Conservation (phyloP, 2,113 vertebrate species). For the Dolichotis patagonum region DNA sequence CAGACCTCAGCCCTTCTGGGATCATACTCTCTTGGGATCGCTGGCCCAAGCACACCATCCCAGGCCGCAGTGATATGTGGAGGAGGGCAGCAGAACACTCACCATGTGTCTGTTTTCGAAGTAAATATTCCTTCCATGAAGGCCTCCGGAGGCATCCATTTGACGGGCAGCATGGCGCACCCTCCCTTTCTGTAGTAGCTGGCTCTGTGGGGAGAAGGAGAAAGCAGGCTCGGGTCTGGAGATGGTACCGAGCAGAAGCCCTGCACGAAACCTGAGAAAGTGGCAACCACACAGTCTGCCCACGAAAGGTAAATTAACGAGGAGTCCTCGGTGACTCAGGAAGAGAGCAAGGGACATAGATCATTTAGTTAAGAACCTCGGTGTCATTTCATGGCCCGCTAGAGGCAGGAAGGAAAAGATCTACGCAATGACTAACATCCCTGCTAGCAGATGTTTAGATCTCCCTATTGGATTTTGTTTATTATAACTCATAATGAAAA, state of each 20-base stretch:
- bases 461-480: constrained; percentile 42
- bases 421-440: neutral
- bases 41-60: neutral
- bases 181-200: constrained; percentile 99
- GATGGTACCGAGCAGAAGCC: neutral
- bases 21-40: neutral
- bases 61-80: neutral
- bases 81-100: constrained; percentile 52
- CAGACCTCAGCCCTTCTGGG: neutral
- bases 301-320: neutral
- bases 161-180: constrained; percentile 98
- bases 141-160: constrained; percentile 99
- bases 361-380: constrained; percentile 49
- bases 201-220: constrained; percentile 88
- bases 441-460: neutral
- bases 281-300: neutral
- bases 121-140: constrained; percentile 99
- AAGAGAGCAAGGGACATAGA: constrained; percentile 1
- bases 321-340: neutral
- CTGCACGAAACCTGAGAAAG: neutral
- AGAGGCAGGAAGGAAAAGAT: constrained; percentile 43
- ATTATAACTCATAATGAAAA: constrained; percentile 13
- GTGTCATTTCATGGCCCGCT: neutral
- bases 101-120: constrained; percentile 99
- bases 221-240: neutral